Evolutionary conservation across 37 sponge, comb jelly and placozoan species (phyloP), one percentile per base, ranked within the genome.

Genomic region (Agelas oroides): DNA sequence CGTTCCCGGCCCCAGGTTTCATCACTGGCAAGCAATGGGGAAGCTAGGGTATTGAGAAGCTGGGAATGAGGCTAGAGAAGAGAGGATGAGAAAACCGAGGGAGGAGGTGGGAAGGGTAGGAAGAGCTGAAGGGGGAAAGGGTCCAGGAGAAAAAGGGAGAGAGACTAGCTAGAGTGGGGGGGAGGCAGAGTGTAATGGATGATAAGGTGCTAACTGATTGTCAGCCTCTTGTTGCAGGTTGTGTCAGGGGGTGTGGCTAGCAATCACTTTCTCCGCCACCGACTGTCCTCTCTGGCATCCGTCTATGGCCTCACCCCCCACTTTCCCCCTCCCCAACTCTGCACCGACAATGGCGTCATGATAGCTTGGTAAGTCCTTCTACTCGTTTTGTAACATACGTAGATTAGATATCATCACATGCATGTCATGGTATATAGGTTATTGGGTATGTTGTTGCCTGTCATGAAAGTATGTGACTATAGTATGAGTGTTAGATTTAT

Each of bases 271-370:
- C 78, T 93, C 57, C 62, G 81, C 14, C 14, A 14, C 3, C 32
- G 83, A 20, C 76, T 90, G 8, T 52, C 76, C 18, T 14, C 55
- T 19, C 71, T 87, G 24, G 34, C 73, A 0, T 25, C n/a, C 17
- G 36, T 64, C 25, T 38, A 78, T 68, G 56, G 52, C 2, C 54
- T 81, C 88, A 34, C 18, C 6, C 52, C 90, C 21, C 73, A 53
- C 56, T 73, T 36, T 61, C 96, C 96, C 2, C 86, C 91, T 23
- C 91, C 86, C 58, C 57, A 73, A 0, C 71, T 93, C 37, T 96
- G 96, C 69, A 87, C 91, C 1, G 94, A 96, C 72, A 96, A 96
- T 69, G 96, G 92, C 59, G 84, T 93, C n/a, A 96, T 96, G 96
- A 90, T 96, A 25, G 96, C 96, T 3, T 96, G 96, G 96, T 78